A percentile compares a stretch with the other conserved stretches of the same genome.
These are phyloP conservation scores for Neopipo cinnamomea DNA, from an alignment of 2,113 vertebrate genomes.

Conservation along the genomic window DNA sequence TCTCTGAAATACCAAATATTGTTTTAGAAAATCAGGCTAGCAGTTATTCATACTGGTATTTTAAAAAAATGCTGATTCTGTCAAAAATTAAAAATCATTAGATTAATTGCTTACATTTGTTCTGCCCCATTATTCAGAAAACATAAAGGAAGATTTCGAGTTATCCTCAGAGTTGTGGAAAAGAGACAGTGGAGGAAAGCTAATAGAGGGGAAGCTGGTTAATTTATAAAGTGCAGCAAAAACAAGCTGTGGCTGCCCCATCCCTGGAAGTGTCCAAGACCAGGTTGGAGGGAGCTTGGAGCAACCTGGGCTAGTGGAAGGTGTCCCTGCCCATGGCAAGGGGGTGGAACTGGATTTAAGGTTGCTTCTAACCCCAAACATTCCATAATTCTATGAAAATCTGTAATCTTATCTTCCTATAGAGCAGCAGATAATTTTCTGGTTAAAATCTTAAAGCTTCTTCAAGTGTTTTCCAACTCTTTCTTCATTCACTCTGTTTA, in stretches of 20 bases:
- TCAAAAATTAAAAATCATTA: neutral
- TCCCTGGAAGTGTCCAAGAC: neutral
- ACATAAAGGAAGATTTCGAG: neutral
- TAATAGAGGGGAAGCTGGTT: neutral
- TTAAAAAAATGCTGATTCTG: neutral
- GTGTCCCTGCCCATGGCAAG: neutral
- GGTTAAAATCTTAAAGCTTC: neutral
- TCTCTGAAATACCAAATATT: neutral
- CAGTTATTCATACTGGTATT: neutral
- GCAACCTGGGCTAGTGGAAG: neutral
- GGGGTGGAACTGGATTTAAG: neutral
- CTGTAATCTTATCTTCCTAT: neutral
- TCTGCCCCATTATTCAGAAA: neutral
- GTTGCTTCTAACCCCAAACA: neutral
- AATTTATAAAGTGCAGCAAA: neutral
- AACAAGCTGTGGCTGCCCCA: neutral
- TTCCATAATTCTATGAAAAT: neutral
- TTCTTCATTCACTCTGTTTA: neutral
- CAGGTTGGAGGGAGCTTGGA: neutral
- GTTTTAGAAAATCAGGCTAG: neutral
- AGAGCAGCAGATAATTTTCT: neutral
- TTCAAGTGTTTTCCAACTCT: neutral
- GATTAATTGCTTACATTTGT: neutral
- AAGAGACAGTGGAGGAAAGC: neutral
- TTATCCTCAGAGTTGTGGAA: neutral